Evolutionary conservation across 2,113 vertebrate genomes (phyloP).

Genomic region (Ageneiosus marmoratus): DNA sequence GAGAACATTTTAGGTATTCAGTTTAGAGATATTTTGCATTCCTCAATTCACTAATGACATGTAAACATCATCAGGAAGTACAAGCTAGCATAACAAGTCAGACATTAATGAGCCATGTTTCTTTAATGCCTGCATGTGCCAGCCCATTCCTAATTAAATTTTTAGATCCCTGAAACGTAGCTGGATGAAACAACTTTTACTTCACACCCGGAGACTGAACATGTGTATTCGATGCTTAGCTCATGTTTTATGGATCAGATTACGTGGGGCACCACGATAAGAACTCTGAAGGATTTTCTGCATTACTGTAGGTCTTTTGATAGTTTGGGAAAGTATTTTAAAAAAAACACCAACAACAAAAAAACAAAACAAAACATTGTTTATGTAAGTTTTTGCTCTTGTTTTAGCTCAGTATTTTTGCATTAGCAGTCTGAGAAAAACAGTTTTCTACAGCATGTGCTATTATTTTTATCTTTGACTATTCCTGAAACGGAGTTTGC

Average conservation of each 20-base stretch:
- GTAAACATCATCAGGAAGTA: constrained; percentile 41
- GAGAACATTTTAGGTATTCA: not conserved
- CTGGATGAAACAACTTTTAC: constrained; percentile 7
- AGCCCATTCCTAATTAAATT: constrained; percentile 28
- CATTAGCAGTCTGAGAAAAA: not conserved
- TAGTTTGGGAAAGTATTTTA: constrained; percentile 29
- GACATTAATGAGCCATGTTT: constrained; percentile 46
- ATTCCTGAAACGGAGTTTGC: too few relatives aligned
- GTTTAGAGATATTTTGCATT: constrained; percentile 16
- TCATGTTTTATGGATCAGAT: constrained; percentile 67
- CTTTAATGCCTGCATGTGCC: constrained; percentile 28
- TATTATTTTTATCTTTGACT: not conserved
- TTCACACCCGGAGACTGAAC: constrained; percentile 19
- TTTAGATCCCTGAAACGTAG: constrained; percentile 17
- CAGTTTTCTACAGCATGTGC: not conserved
- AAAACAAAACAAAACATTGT: too few relatives aligned
- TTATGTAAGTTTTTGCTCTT: not conserved
- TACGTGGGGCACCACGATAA: constrained; percentile 59
- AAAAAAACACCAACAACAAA: not conserved
- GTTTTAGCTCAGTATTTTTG: constrained; percentile 4
- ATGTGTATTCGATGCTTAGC: constrained; percentile 57
- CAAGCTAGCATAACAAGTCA: constrained; percentile 21
- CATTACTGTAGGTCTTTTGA: not conserved
- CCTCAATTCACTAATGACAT: constrained; percentile 34
- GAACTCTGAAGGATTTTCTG: constrained; percentile 60